Evolutionary conservation across 1,140 invertebrate species (phyloP), one percentile per base, ranked within the genome.

Genomic region (Drosophila auraria): DNA sequence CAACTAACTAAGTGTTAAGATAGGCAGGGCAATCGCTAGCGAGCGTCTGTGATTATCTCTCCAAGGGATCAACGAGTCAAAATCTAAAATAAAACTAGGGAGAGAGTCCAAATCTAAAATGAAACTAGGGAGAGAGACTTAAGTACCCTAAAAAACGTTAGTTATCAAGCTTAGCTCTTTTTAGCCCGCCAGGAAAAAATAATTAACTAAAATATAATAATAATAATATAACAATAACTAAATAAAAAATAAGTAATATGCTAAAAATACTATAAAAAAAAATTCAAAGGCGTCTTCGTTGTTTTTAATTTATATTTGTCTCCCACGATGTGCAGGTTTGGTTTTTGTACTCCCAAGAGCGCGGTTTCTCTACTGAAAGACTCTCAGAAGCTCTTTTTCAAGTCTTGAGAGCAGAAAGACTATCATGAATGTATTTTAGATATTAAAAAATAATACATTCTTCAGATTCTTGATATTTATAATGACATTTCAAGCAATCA

Each of bases 1-100:
- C 54, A 70, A 78, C 57, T 70, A 53, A 78, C 20, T 38, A 27
- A 56, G 17, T 49, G 36, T 78, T 69, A 60, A 45, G 63, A 45
- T 56, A 70, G 74, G 75, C 56, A 69, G 17, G 57, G 64, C 63
- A 57, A 44, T 42, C 42, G 59, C 57, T 72, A 20, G 25, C 14
- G 44, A 33, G 40, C 57, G 9, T 27, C 38, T 20, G 36, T 3
- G 50, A 9, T 36, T 75, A 75, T 75, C 72, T 74, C 47, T 9
- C n/a, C 3, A 49, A 51, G 50, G 44, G 38, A 74, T 74, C 56
- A 51, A 12, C 23, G 14, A 56, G 50, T 75, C 42, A 11, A 33
- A 33, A 42, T 12, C 15, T 40, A 23, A 54, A 27, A 17, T 30
- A 33, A 17, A 11, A 1, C 8, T 2, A 8, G 30, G 30, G 36